Conservation (phyloP, 2,888 invertebrate genomes). For the Eutolmus rufibarbis region DNA sequence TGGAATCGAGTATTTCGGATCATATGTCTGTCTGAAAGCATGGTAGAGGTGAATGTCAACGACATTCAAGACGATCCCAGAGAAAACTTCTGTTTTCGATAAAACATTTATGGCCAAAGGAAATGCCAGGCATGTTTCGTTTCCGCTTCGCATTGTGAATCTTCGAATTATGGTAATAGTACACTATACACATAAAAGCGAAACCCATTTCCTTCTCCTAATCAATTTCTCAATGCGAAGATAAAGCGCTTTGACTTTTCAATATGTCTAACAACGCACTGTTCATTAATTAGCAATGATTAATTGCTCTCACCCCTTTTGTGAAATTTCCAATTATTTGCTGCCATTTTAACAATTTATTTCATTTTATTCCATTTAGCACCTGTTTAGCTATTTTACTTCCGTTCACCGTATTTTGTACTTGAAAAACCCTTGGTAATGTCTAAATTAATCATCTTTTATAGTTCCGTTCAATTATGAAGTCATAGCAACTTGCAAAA, state of each 20-base stretch:
- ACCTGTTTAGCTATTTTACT: background rate
- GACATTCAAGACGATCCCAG: background rate
- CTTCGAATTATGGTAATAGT: background rate
- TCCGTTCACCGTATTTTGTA: background rate
- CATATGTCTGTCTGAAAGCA: background rate
- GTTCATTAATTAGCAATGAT: background rate
- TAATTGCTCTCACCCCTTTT: background rate
- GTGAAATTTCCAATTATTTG: background rate
- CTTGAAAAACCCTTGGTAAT: background rate
- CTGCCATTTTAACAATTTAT: background rate
- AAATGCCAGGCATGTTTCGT: background rate
- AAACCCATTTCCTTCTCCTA: background rate
- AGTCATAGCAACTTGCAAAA: background rate
- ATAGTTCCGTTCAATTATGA: background rate
- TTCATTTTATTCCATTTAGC: background rate
- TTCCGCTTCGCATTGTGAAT: background rate
- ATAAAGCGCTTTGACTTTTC: background rate
- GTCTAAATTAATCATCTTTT: background rate
- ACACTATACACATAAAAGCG: background rate
- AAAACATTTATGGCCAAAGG: background rate
- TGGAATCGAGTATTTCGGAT: background rate
- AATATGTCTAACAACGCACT: background rate
- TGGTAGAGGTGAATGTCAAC: background rate
- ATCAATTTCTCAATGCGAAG: background rate
- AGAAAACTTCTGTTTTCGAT: background rate